Evolutionary conservation across 92 coral and sea anemone genomes (phyloP).

Genomic region (Zoanthus sociatus): DNA sequence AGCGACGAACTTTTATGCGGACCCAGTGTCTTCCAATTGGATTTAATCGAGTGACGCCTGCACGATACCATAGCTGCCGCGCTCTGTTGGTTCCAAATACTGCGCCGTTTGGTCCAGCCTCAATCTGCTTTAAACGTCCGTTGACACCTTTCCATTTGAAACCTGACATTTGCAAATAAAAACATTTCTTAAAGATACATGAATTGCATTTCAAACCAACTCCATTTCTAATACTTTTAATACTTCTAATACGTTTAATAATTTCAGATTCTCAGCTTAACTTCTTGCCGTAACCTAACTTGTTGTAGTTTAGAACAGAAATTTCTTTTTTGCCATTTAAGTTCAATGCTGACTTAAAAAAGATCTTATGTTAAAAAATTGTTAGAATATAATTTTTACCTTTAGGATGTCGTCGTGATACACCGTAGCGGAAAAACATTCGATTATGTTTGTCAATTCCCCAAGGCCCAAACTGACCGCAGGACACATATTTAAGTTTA

Average conservation of each 20-base stretch:
- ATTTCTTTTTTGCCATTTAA: not conserved
- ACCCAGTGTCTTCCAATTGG: slow-evolving; percentile 37
- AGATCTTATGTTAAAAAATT: too few relatives aligned
- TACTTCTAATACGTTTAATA: too few relatives aligned
- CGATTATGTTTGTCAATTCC: not conserved
- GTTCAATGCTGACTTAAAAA: not conserved
- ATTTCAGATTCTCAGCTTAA: not conserved
- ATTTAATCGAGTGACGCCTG: slow-evolving; percentile 28
- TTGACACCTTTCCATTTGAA: not conserved
- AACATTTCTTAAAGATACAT: not conserved
- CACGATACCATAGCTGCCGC: slow-evolving; percentile 24
- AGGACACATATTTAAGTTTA: not conserved
- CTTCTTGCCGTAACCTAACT: not conserved
- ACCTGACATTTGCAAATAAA: not conserved
- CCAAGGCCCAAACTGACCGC: not conserved
- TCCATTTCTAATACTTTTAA: not conserved
- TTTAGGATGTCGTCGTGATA: not conserved
- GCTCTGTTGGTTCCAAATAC: slow-evolving; percentile 4
- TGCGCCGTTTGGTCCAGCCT: slow-evolving; percentile 17
- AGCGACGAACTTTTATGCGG: slow-evolving; percentile 11
- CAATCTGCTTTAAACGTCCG: slow-evolving; percentile 23
- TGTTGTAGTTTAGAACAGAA: not conserved
- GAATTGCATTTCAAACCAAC: not conserved
- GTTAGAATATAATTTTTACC: not conserved
- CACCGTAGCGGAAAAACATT: not conserved